Conservation (phyloP, 2,113 vertebrate species). For the Pelecanus crispus region DNA sequence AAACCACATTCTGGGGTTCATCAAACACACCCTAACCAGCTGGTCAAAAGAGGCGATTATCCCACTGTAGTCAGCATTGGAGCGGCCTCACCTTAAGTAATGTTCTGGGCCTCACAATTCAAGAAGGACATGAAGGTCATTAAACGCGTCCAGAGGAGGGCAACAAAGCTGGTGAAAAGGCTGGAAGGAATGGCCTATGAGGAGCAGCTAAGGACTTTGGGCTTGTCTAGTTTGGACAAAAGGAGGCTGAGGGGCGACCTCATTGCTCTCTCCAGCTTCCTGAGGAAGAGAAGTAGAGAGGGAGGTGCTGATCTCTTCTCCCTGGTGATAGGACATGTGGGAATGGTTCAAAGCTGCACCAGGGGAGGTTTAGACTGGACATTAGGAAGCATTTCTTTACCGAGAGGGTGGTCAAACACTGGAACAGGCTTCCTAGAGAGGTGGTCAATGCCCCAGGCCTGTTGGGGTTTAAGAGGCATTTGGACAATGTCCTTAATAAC, state of each 20-base stretch:
- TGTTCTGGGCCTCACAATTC: neutral
- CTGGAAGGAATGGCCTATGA: neutral
- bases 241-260: neutral
- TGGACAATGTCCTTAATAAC: neutral
- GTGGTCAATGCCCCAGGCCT: neutral
- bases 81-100: neutral
- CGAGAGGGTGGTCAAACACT: neutral
- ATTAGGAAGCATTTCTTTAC: neutral
- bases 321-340: accelerated
- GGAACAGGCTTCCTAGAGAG: neutral
- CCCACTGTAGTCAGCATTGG: neutral
- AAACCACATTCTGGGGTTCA: neutral
- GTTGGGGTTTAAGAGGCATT: neutral
- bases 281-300: neutral
- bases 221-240: neutral
- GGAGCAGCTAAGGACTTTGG: neutral
- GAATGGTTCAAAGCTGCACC: neutral
- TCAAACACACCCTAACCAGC: neutral
- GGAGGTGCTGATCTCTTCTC: neutral
- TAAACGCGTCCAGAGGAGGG: accelerated
- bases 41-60: accelerated
- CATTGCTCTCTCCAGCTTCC: neutral
- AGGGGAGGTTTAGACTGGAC: neutral
- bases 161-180: neutral
- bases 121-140: neutral